A percentile compares a stretch with the other conserved stretches of the same genome.
phyloP scores from a whole-genome alignment of 2,797 vertebrate species.

The Coregonus ussuriensis region DNA sequence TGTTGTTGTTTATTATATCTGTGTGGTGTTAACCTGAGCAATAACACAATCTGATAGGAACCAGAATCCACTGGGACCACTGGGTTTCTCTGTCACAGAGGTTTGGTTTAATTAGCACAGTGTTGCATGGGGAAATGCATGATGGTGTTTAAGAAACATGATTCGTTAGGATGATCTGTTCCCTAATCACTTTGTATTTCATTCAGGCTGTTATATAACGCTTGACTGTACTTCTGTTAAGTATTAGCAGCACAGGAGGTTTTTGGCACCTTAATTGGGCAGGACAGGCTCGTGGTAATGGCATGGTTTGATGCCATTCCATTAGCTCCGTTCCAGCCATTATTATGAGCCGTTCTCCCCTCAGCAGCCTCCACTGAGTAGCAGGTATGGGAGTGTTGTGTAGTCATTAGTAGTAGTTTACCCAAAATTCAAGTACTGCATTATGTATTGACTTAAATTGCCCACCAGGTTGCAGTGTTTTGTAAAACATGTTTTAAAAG shows the following conservation, averaged over 20 bases:
- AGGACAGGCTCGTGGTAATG: too few species aligned
- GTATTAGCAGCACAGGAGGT: too few species aligned
- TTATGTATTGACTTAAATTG: conserved; percentile 2
- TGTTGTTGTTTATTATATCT: conserved; percentile 7
- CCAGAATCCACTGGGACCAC: neutral
- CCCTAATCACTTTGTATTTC: too few species aligned
- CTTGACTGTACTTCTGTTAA: too few species aligned
- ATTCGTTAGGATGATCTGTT: too few species aligned
- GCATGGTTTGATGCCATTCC: too few species aligned
- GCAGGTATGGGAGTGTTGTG: neutral
- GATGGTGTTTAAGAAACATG: neutral
- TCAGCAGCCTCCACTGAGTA: too few species aligned
- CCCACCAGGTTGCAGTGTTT: conserved; percentile 44
- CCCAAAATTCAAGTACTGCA: neutral
- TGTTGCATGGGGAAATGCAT: neutral
- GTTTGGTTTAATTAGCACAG: neutral
- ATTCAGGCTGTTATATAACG: too few species aligned
- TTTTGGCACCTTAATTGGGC: too few species aligned
- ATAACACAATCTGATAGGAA: neutral
- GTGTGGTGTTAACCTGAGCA: neutral
- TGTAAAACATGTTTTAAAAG: conserved; percentile 7
- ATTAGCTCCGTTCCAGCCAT: too few species aligned
- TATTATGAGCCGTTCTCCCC: too few species aligned
- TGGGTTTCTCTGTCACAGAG: neutral
- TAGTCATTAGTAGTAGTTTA: neutral